These are phyloP conservation scores for Trichogramma evanescens DNA, from an alignment of 2,888 invertebrate genomes.

Conservation along the genomic window DNA sequence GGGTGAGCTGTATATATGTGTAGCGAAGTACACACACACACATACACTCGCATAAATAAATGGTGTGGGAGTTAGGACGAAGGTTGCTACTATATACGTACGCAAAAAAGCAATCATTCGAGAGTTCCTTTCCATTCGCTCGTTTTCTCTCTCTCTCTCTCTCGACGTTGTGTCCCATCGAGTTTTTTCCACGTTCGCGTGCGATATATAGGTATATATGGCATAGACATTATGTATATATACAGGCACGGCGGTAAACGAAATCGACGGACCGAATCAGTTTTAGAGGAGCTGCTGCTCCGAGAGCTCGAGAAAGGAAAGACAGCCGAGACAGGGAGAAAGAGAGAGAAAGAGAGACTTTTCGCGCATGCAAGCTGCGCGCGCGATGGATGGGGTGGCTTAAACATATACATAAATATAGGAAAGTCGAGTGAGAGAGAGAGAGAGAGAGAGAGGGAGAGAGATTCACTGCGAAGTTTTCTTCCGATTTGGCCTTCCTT, in stretches of 20 bases:
- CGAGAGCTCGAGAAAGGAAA: constrained; percentile 9
- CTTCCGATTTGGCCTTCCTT: constrained; percentile 4
- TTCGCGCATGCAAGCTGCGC: too few species aligned
- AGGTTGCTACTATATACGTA: constrained; percentile 3
- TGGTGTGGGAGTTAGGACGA: background rate
- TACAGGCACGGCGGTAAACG: constrained; percentile 10
- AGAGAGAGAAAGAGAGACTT: too few species aligned
- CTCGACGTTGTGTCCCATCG: constrained; percentile 10
- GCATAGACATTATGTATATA: constrained; percentile 6
- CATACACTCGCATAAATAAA: background rate
- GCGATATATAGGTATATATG: background rate
- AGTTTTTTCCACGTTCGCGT: background rate
- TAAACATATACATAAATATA: too few species aligned
- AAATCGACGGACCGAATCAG: constrained; percentile 22
- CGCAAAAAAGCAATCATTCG: constrained; percentile 23
- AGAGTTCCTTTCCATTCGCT: constrained; percentile 14
- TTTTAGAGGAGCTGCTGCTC: constrained; percentile 1
- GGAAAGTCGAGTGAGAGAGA: too few species aligned
- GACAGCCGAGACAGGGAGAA: background rate
- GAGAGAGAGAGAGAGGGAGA: too few species aligned
- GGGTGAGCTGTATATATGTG: too few species aligned
- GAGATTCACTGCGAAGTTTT: too few species aligned
- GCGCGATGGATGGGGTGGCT: too few species aligned
- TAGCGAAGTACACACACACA: background rate
- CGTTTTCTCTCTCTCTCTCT: background rate